These are phyloP conservation scores for Pediacus dermestoides DNA, from an alignment of 2,888 invertebrate genomes.

Conservation along the genomic window DNA sequence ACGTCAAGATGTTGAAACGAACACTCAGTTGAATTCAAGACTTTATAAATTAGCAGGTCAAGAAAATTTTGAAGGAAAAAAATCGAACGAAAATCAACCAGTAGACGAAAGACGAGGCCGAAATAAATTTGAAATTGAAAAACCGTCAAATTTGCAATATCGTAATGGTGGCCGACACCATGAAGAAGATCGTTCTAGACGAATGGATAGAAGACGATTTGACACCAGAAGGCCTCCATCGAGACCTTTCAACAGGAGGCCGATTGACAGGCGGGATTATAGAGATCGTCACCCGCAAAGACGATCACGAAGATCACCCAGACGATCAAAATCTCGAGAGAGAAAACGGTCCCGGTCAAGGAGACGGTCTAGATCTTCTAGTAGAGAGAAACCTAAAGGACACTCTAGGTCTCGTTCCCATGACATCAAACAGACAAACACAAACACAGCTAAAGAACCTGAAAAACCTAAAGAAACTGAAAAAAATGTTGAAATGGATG, in stretches of 20 bases:
- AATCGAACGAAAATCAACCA: background rate
- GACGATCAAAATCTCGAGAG: too few species aligned
- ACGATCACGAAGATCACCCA: constrained; percentile 5
- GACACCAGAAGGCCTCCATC: constrained; percentile 25
- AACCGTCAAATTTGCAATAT: constrained; percentile 24
- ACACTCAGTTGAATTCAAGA: constrained; percentile 13
- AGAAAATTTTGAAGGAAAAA: constrained; percentile 14
- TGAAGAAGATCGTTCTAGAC: constrained; percentile 18
- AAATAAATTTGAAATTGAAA: constrained; percentile 45
- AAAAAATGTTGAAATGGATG: constrained; percentile 36
- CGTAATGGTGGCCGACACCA: constrained; percentile 9
- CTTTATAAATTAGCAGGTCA: constrained; percentile 38
- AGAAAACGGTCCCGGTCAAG: constrained; percentile 28
- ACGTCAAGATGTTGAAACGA: constrained; percentile 17
- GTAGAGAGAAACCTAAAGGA: constrained; percentile 25
- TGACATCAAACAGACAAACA: constrained; percentile 14
- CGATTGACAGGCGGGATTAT: background rate
- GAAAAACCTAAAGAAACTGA: constrained; percentile 25
- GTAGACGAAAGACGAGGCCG: constrained; percentile 36
- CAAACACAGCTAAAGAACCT: constrained; percentile 12
- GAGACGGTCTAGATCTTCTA: constrained; percentile 15
- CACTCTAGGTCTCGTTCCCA: constrained; percentile 25
- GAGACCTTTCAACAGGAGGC: background rate
- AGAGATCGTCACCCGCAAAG: constrained; percentile 7
- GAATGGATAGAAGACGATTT: constrained; percentile 25